phyloP scores from a whole-genome alignment of 2,888 invertebrate genomes.

The Pyralis farinalis region DNA sequence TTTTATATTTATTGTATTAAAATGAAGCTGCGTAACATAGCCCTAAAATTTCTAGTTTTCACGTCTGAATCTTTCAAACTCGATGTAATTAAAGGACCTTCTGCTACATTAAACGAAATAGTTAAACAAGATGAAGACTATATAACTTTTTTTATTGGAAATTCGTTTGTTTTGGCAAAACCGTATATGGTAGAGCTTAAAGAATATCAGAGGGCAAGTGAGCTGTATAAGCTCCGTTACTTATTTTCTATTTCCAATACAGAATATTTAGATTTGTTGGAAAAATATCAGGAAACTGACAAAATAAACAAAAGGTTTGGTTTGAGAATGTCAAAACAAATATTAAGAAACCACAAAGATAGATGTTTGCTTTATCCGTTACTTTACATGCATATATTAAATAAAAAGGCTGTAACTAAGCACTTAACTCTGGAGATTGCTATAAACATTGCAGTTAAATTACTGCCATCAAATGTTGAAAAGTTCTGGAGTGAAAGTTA shows the following conservation, averaged over 20 bases:
- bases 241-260: constrained; percentile 28
- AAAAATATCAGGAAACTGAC: constrained; percentile 22
- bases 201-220: background rate
- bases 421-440: constrained; percentile 36
- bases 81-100: constrained; percentile 23
- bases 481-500: constrained; percentile 39
- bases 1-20: constrained; percentile 46
- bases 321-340: constrained; percentile 31
- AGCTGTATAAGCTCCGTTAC: constrained; percentile 21
- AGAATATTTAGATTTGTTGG: constrained; percentile 43
- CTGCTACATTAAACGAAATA: background rate
- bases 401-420: constrained; percentile 27
- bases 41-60: constrained; percentile 42
- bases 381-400: constrained; percentile 36
- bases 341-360: constrained; percentile 40
- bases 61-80: constrained; percentile 43
- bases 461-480: constrained; percentile 29
- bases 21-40: constrained; percentile 27
- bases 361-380: constrained; percentile 35
- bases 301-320: constrained; percentile 20
- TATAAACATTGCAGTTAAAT: constrained; percentile 29
- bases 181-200: constrained; percentile 16
- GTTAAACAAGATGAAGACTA: constrained; percentile 11
- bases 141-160: constrained; percentile 33
- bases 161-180: constrained; percentile 36